Conservation (phyloP, 2,113 vertebrate genomes). For the Cyprinodon tularosa region DNA sequence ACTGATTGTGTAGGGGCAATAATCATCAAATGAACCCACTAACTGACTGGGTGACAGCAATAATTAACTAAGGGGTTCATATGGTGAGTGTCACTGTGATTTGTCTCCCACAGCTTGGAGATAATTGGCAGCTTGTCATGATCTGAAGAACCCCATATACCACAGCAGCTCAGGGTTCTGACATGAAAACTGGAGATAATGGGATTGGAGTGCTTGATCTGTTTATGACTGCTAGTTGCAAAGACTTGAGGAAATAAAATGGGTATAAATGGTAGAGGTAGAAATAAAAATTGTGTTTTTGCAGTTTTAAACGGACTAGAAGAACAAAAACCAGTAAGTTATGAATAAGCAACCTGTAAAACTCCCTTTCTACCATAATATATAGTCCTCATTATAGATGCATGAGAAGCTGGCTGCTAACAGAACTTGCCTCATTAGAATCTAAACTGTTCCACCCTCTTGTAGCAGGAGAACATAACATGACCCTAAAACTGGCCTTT, state of each 20-base stretch:
- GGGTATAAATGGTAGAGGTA: conserved; percentile 41
- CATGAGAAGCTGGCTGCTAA: background rate
- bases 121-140: conserved; percentile 50
- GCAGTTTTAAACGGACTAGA: conserved; percentile 39
- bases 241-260: conserved; percentile 68
- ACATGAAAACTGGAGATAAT: conserved; percentile 50
- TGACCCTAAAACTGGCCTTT: no score
- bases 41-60: conserved; percentile 38
- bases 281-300: conserved; percentile 32
- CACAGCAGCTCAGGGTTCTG: conserved; percentile 40
- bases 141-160: conserved; percentile 43
- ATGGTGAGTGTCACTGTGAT: conserved; percentile 40
- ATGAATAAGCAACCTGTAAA: conserved; percentile 13
- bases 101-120: conserved; percentile 44
- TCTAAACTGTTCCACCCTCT: no score
- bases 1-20: conserved; percentile 39
- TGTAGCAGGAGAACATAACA: no score
- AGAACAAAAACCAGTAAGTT: conserved; percentile 16
- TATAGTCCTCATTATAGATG: background rate
- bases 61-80: conserved; percentile 56
- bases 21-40: conserved; percentile 61
- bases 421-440: no score
- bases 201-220: conserved; percentile 61
- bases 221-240: conserved; percentile 52
- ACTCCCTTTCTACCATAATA: background rate